Conservation (phyloP, 2,113 vertebrate genomes). For the Symphodus melops region DNA sequence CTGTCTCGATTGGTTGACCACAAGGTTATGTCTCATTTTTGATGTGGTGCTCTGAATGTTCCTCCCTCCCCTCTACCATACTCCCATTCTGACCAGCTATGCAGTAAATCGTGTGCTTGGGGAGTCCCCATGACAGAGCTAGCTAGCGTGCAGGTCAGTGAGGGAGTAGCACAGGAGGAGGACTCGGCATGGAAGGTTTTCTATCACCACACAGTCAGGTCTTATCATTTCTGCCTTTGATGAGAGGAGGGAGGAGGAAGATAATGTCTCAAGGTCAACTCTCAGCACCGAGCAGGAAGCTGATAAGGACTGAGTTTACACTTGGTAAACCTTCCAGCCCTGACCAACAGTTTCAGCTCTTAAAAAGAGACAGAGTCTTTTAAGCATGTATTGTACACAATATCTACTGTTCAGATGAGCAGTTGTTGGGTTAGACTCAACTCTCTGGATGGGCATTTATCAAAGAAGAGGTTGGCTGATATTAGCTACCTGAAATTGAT, state of each 20-base stretch:
- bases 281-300: constrained; percentile 52
- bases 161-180: constrained; percentile 28
- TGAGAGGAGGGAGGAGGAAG: constrained; percentile 59
- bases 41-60: constrained; percentile 36
- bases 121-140: constrained; percentile 41
- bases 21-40: constrained; percentile 50
- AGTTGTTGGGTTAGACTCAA: neutral
- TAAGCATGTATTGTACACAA: neutral
- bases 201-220: constrained; percentile 62
- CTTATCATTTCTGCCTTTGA: constrained; percentile 74
- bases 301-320: constrained; percentile 63
- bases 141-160: constrained; percentile 14
- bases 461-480: neutral
- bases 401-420: neutral
- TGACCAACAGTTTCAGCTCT: constrained; percentile 18
- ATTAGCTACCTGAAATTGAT: neutral
- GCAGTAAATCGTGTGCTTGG: constrained; percentile 54
- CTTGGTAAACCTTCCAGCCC: constrained; percentile 23
- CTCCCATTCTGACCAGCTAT: constrained; percentile 20
- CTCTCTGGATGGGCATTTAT: neutral
- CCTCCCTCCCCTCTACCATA: neutral
- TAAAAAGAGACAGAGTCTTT: constrained; percentile 5
- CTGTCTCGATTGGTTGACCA: constrained; percentile 43
- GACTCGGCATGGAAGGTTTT: constrained; percentile 40
- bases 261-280: constrained; percentile 73